These are phyloP conservation scores for Anabas testudineus DNA, from an alignment of 2,797 vertebrate genomes.

Conservation along the genomic window DNA sequence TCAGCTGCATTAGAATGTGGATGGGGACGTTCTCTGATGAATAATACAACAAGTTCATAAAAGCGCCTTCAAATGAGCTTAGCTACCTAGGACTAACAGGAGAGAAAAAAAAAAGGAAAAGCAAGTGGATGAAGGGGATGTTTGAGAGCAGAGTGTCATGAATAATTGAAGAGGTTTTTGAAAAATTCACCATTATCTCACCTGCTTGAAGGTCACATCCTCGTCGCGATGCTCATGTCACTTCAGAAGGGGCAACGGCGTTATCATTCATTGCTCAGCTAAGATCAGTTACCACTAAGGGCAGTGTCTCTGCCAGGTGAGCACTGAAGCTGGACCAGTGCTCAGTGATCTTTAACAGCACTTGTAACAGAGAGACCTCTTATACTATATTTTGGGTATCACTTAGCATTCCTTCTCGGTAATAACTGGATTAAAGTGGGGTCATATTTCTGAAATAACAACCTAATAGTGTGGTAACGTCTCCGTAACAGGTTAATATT, in stretches of 20 bases:
- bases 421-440: too few relatives aligned
- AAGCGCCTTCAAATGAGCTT: constrained; percentile 84
- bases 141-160: constrained; percentile 90
- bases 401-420: too few relatives aligned
- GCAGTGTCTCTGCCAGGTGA: constrained; percentile 15
- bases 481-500: too few relatives aligned
- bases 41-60: constrained; percentile 93
- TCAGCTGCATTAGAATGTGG: constrained; percentile 62
- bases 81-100: constrained; percentile 70
- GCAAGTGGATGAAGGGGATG: constrained; percentile 79
- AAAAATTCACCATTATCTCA: constrained; percentile 92
- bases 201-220: constrained; percentile 88
- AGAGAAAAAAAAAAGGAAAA: constrained; percentile 19
- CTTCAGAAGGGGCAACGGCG: constrained; percentile 86
- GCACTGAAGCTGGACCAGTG: not conserved
- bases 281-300: constrained; percentile 51
- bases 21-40: constrained; percentile 88
- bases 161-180: constrained; percentile 94
- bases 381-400: too few relatives aligned
- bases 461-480: too few relatives aligned
- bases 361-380: too few relatives aligned
- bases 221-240: constrained; percentile 83
- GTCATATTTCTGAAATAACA: too few relatives aligned
- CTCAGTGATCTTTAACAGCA: not conserved
- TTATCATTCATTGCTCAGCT: constrained; percentile 65